These are phyloP conservation scores for Phasia obesa DNA, from an alignment of 2,888 invertebrate genomes.

Conservation along the genomic window DNA sequence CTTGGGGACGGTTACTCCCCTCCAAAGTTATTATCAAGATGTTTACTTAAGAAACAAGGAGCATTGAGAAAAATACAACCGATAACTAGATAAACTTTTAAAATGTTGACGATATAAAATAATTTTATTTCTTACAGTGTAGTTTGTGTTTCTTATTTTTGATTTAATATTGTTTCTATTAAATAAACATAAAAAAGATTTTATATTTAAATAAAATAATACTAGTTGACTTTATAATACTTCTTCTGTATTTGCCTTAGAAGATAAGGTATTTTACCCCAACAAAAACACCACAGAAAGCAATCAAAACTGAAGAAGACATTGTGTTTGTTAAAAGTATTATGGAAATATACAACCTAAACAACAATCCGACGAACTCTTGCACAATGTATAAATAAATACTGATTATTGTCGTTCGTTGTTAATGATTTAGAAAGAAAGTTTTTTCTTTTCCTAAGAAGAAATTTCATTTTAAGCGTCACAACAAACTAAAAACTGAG, in stretches of 20 bases:
- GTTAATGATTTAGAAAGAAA: slow-evolving; percentile 40
- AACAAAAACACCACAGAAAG: not conserved
- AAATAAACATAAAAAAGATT: slow-evolving; percentile 28
- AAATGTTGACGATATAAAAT: too few species aligned
- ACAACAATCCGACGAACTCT: slow-evolving; percentile 4
- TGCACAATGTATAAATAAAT: slow-evolving; percentile 15
- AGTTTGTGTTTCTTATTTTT: not conserved
- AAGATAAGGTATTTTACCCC: slow-evolving; percentile 35
- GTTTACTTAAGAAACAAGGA: too few species aligned
- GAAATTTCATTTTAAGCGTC: not conserved
- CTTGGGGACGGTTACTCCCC: too few species aligned
- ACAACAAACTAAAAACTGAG: too few species aligned
- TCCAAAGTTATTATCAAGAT: too few species aligned
- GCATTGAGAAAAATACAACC: too few species aligned
- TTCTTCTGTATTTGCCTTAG: slow-evolving; percentile 27
- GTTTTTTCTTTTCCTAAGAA: slow-evolving; percentile 12
- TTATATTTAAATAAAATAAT: slow-evolving; percentile 31
- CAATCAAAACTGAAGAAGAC: not conserved
- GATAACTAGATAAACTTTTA: too few species aligned
- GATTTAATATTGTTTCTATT: slow-evolving; percentile 40
- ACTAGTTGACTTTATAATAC: slow-evolving; percentile 37
- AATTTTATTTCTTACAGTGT: slow-evolving; percentile 6
- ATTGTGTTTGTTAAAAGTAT: too few species aligned
- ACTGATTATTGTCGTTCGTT: slow-evolving; percentile 7
- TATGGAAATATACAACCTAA: slow-evolving; percentile 46